phyloP scores from a whole-genome alignment of 1,140 invertebrate genomes.

The Drosophila baimaii region DNA sequence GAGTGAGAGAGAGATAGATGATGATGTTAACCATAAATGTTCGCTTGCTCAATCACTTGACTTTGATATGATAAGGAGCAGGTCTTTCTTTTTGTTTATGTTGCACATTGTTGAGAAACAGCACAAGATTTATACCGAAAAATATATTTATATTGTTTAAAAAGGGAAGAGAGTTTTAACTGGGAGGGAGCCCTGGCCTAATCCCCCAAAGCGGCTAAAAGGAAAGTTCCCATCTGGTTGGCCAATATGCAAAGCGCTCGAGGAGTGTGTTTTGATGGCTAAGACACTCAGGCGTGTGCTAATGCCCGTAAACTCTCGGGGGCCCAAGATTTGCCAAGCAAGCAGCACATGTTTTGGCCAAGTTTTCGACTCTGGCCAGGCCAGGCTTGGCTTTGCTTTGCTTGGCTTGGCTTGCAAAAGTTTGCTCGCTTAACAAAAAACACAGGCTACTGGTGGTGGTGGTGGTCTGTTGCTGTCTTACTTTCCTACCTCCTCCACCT shows the following conservation, averaged over 20 bases:
- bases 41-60: constrained; percentile 24
- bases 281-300: constrained; percentile 78
- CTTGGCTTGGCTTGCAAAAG: constrained; percentile 32
- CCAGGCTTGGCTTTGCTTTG: constrained; percentile 6
- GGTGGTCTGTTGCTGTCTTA: constrained; percentile 30
- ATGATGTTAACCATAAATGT: constrained; percentile 26
- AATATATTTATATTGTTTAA: constrained; percentile 45
- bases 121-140: constrained; percentile 40
- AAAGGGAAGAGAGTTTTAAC: background rate
- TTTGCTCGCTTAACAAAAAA: constrained; percentile 35
- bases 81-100: constrained; percentile 1
- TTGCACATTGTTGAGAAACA: constrained; percentile 7
- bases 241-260: constrained; percentile 11
- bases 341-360: constrained; percentile 75
- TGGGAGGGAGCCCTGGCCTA: background rate
- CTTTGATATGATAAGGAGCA: constrained; percentile 9
- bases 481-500: background rate
- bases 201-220: constrained; percentile 10
- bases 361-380: constrained; percentile 44
- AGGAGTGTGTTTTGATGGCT: constrained; percentile 30
- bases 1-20: too few species aligned
- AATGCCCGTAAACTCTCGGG: constrained; percentile 70
- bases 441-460: constrained; percentile 58
- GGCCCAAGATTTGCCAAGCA: constrained; percentile 60
- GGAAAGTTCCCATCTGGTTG: constrained; percentile 24